Base-by-base conservation (phyloP, 64 coral and sea anemone genomes). In the Dendronephthya gigantea region DNA sequence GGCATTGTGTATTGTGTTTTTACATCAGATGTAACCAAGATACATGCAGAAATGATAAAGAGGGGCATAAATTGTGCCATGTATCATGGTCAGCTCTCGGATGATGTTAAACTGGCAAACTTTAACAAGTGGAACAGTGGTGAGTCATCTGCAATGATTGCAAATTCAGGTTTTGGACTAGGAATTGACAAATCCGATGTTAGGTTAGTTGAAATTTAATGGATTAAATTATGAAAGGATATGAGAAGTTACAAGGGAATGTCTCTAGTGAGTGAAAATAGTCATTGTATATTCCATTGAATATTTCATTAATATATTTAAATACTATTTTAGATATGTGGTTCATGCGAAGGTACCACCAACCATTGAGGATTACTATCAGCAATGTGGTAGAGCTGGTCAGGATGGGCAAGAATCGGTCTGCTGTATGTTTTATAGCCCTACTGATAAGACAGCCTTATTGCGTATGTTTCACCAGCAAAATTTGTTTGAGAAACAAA, bases 331-430 rank as follows among this genome's bases (percentile, higher is more conserved):
- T n/a, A n/a, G n/a, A n/a, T n/a, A n/a, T 70, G 29, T 70, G 17
- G 66, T 70, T 70, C 66, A 70, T 70, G 66, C 23, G n/a, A 9
- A n/a, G 29, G 6, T 70, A 31, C 66, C 66, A 70, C 17, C 66
- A 19, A 6, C 19, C 66, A 70, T 70, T n/a, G 66, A 70, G 9
- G 66, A 70, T 8, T 70, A 70, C 23, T 70, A 70, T 31, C 66
- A 70, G 25, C 66, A 70, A 31, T 70, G 66, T 70, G 66, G 66
- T 31, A 70, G 66, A n/a, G 66, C 66, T 70, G 66, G 66, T 19
- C 66, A n/a, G 6, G 66, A 70, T 70, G 66, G 66, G 25, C 29
- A 25, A 31, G 6, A 9, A 9, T 8, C 66, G 25, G 29, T 70
- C 66, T 25, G 66, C 29, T 31, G 66, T n/a, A 25, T 70, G 29